Percentiles rank a stretch among this genome's conserved stretches.
These are phyloP conservation scores for Acrobasis repandana DNA, from an alignment of 2,888 invertebrate genomes.

Conservation along the genomic window DNA sequence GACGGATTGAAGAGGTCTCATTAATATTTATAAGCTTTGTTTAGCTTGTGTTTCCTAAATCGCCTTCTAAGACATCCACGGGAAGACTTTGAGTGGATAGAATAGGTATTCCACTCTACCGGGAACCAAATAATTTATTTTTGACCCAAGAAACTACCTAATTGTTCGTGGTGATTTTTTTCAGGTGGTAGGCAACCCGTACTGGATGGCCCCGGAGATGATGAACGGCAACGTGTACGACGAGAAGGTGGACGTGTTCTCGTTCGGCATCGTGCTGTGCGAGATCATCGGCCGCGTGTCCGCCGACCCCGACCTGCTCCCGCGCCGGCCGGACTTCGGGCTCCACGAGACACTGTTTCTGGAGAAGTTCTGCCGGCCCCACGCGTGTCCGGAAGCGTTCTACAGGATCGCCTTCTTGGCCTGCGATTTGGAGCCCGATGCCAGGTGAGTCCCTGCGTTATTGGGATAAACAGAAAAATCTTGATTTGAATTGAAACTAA, in stretches of 20 bases:
- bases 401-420: slow-evolving; percentile 94
- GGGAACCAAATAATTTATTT: no score
- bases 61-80: no score
- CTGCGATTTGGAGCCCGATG: slow-evolving; percentile 95
- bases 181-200: slow-evolving; percentile 95
- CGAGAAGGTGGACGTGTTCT: slow-evolving; percentile 98
- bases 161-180: not conserved
- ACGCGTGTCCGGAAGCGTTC: slow-evolving; percentile 91
- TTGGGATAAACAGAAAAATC: no score
- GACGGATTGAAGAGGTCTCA: no score
- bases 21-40: no score
- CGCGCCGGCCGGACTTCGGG: slow-evolving; percentile 95
- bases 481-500: no score
- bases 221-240: slow-evolving; percentile 98
- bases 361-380: slow-evolving; percentile 87
- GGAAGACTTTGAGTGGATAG: no score
- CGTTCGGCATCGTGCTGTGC: slow-evolving; percentile 96
- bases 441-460: slow-evolving; percentile 87
- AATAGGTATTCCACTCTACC: no score
- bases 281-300: slow-evolving; percentile 98
- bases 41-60: no score
- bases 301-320: slow-evolving; percentile 97
- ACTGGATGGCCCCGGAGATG: slow-evolving; percentile 99
- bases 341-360: slow-evolving; percentile 92
- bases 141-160: no score